phyloP scores from a whole-genome alignment of 2,888 invertebrate species.

The Acrobasis consociella region DNA sequence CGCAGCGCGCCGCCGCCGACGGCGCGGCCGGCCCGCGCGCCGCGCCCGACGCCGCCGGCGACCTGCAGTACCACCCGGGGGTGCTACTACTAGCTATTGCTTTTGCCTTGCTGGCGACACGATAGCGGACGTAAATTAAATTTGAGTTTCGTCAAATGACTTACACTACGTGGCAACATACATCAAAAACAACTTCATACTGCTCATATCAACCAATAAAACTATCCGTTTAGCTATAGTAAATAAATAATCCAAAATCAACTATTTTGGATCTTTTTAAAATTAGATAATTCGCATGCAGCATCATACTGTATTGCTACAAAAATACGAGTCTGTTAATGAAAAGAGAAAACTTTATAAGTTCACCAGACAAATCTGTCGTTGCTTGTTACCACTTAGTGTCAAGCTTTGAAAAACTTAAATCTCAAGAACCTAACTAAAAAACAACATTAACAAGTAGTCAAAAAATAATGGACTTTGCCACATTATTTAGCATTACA shows the following conservation, averaged over 20 bases:
- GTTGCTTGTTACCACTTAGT: neutral
- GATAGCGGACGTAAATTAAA: neutral
- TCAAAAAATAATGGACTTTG: neutral
- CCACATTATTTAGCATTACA: slow-evolving; percentile 4
- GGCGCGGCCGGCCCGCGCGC: slow-evolving; percentile 17
- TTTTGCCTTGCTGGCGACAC: slow-evolving; percentile 10
- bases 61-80: slow-evolving; percentile 9
- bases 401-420: neutral
- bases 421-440: neutral
- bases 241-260: too few relatives aligned
- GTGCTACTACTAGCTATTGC: slow-evolving; percentile 26
- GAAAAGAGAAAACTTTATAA: too few relatives aligned
- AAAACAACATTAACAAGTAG: neutral
- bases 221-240: too few relatives aligned
- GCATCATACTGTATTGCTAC: too few relatives aligned
- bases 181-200: too few relatives aligned
- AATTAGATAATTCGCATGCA: too few relatives aligned
- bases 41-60: slow-evolving; percentile 29
- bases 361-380: too few relatives aligned
- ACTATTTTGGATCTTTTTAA: too few relatives aligned
- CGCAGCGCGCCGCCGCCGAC: slow-evolving; percentile 24
- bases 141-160: too few relatives aligned
- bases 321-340: too few relatives aligned
- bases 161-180: too few relatives aligned
- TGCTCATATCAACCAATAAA: too few relatives aligned